Evolutionary conservation across 2,888 invertebrate species (phyloP), one percentile per base, ranked within the genome.

Genomic region (Chrysodeixis includens): DNA sequence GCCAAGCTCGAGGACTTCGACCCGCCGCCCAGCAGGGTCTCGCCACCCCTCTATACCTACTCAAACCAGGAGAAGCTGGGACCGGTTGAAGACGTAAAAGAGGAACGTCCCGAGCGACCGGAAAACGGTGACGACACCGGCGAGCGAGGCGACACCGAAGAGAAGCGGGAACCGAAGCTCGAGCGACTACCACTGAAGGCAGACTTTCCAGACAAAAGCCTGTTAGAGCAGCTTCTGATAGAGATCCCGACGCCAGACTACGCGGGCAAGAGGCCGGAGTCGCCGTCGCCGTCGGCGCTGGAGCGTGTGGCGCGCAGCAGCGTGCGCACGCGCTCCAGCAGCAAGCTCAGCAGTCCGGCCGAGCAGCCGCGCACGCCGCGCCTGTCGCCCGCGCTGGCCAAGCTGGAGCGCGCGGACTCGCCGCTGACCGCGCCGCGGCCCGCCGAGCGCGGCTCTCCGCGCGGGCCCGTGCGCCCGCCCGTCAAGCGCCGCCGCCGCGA

Each of bases 221-320:
- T 97, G 56, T 92, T 97, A 51, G 97, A 98, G 84, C 98, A 98
- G 86, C 95, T 98, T 81, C 95, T 98, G 1, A 98, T 98, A 81
- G 98, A 98, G 88, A 98, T 98, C 80, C 98, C 98, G 5, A 94
- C 96, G 69, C 91, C 95, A 30, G 95, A 96, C 58, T 95, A 95
- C 79, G 90, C 90, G 60, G 95, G 94, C 70, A 96, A 95, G 84
- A 83, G 93, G 81, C 87, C 92, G 0, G 92, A 90, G 74, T 94
- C 95, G 2, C 92, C 94, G 0, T 95, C 95, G 5, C 95, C 95
- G 20, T 93, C 94, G 1, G 90, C 94, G 26, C 81, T 94, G 0
- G 95, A 95, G 69, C 86, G 93, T 12, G 93, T 92, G 49, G 91
- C 93, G 54, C 90, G 96, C 70, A 88, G 95, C 81, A 95, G 96